These are phyloP conservation scores for Linhomoeus sp. DNA, from an alignment of 2,888 invertebrate genomes.

Conservation along the genomic window DNA sequence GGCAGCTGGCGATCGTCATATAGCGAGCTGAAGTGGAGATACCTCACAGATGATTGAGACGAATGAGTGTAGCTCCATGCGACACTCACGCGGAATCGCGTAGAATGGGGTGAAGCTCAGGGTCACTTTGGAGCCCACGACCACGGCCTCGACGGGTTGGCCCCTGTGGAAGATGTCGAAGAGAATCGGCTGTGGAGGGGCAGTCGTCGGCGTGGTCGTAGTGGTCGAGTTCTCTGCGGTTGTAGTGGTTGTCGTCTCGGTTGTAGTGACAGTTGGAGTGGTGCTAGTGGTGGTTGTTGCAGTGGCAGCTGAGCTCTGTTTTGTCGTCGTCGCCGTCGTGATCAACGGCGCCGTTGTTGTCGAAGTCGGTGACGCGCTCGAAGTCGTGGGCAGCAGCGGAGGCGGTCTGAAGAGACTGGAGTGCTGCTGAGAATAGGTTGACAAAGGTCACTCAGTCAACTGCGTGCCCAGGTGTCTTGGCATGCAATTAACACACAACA, in stretches of 20 bases:
- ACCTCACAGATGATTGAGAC: too few species aligned
- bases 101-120: slow-evolving; percentile 23
- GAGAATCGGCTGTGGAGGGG: slow-evolving; percentile 13
- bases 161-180: slow-evolving; percentile 27
- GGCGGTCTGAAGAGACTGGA: too few species aligned
- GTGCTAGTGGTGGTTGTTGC: slow-evolving; percentile 3
- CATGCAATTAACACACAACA: too few species aligned
- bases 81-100: slow-evolving; percentile 21
- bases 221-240: slow-evolving; percentile 1
- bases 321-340: neutral
- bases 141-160: slow-evolving; percentile 23
- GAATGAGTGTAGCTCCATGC: neutral
- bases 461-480: too few species aligned
- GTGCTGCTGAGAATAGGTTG: too few species aligned
- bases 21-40: slow-evolving; percentile 7
- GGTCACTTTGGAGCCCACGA: slow-evolving; percentile 24
- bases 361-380: slow-evolving; percentile 4
- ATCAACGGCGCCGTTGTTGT: neutral
- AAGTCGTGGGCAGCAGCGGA: too few species aligned
- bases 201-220: slow-evolving; percentile 5
- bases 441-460: too few species aligned
- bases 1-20: slow-evolving; percentile 24
- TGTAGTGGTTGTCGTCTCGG: neutral
- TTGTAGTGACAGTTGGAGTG: neutral
- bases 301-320: slow-evolving; percentile 5